Evolutionary conservation across 2,797 vertebrate genomes (phyloP), one percentile per base, ranked within the genome.

Genomic region (Amazona ochrocephala): DNA sequence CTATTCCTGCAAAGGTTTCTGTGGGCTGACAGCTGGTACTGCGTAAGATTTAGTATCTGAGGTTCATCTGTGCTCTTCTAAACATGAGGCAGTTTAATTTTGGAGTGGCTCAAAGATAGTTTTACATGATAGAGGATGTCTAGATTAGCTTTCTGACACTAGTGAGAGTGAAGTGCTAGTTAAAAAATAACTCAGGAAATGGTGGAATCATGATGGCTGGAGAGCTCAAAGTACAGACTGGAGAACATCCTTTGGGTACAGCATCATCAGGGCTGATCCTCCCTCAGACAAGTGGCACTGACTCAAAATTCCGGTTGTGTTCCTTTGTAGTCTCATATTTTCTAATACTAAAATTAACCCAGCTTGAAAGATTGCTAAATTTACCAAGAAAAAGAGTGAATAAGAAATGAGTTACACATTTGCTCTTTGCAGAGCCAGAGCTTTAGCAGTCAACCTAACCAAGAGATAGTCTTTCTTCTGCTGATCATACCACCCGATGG

Each of bases 61-160:
- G 42, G 71, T 92, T 96, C 41, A 32, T 94, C 89, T 21, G 24
- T 94, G 93, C 85, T 96, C 90, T 94, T 94, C 96, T 94, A 93
- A 97, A 97, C 90, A 94, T 54, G 93, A 97, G 84, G 79, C 16
- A 32, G 60, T 79, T 96, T 76, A 67, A 78, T 87, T 96, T 80
- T 89, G 89, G 81, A 64, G 72, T 7, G 84, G 56, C 23, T 92
- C 53, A 21, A 74, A 80, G 64, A 67, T 32, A 72, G 56, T 83
- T 37, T 66, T 87, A n/a, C 30, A 47, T 42, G 84, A 20, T 1
- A 42, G 15, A 76, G 53, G 37, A 58, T 71, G 22, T 87, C 76
- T 87, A 45, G 67, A 61, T 61, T 48, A 53, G 26, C 42, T 85
- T 90, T 84, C 75, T 89, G 79, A 83, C 51, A 56, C 22, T 56